These are phyloP conservation scores for Hecatera dysodea DNA, from an alignment of 2,888 invertebrate species.

Conservation along the genomic window DNA sequence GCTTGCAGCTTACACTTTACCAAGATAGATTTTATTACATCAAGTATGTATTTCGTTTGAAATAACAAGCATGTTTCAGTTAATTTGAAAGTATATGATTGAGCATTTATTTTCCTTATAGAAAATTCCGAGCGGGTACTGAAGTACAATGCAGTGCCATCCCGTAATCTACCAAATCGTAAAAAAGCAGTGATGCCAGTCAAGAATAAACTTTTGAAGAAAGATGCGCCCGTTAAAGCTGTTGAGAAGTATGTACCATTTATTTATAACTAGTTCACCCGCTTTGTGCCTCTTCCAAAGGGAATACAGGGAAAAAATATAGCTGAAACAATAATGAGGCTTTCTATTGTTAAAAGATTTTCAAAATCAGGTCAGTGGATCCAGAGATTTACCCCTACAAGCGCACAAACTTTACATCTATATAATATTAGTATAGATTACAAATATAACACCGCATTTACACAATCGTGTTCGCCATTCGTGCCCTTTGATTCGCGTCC, in stretches of 20 bases:
- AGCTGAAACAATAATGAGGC: too few relatives aligned
- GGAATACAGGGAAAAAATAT: too few relatives aligned
- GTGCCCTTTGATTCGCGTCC: too few relatives aligned
- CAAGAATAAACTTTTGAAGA: conserved; percentile 33
- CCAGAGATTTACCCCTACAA: too few relatives aligned
- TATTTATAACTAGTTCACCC: too few relatives aligned
- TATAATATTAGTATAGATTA: too few relatives aligned
- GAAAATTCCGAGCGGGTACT: conserved; percentile 48
- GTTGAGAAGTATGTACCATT: conserved; percentile 35
- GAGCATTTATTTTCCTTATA: conserved; percentile 12
- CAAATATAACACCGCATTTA: too few relatives aligned
- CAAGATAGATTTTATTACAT: conserved; percentile 53
- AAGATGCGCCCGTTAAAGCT: background rate
- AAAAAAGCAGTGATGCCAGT: conserved; percentile 25
- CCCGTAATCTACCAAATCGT: conserved; percentile 50
- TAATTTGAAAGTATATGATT: background rate
- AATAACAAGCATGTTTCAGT: background rate
- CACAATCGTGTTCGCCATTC: too few relatives aligned
- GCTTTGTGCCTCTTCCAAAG: too few relatives aligned
- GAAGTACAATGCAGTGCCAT: conserved; percentile 60
- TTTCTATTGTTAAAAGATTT: too few relatives aligned
- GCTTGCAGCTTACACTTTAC: conserved; percentile 63
- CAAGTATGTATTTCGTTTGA: conserved; percentile 47
- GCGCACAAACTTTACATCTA: too few relatives aligned
- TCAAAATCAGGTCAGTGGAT: too few relatives aligned